Evolutionary conservation across 1,140 invertebrate genomes (phyloP).

Genomic region (Ylistrum balloti): DNA sequence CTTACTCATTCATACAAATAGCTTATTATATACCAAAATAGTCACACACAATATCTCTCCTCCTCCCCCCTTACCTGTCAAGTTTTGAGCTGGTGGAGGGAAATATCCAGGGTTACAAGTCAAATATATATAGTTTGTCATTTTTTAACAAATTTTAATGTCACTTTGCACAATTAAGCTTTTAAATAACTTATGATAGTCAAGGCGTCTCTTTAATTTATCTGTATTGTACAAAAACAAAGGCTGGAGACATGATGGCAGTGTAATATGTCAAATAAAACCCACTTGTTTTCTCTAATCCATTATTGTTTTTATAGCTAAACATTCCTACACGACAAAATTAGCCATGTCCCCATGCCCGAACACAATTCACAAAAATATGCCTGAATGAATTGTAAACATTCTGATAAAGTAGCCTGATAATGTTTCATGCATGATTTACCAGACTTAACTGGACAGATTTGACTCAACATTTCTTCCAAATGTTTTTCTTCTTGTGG

Average conservation of each 20-base stretch:
- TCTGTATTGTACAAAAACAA: constrained; percentile 13
- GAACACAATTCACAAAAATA: neutral
- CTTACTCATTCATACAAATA: constrained; percentile 35
- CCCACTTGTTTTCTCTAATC: neutral
- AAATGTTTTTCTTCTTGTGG: neutral
- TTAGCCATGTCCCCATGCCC: neutral
- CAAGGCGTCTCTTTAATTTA: neutral
- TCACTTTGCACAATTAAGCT: neutral
- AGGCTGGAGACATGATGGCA: neutral
- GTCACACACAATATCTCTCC: neutral
- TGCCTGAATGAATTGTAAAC: neutral
- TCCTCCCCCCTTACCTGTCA: neutral
- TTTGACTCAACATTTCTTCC: neutral
- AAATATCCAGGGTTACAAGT: neutral
- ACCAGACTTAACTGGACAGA: neutral
- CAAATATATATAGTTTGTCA: neutral
- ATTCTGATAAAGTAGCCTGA: constrained; percentile 17
- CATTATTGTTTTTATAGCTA: constrained; percentile 40
- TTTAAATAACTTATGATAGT: neutral
- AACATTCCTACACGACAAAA: neutral
- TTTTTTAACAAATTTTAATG: neutral
- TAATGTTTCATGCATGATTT: constrained; percentile 3
- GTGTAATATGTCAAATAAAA: neutral
- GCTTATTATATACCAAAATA: neutral
- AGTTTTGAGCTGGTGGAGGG: neutral